phyloP scores from a whole-genome alignment of 2,888 invertebrate genomes.

The Amphipoea lucens region DNA sequence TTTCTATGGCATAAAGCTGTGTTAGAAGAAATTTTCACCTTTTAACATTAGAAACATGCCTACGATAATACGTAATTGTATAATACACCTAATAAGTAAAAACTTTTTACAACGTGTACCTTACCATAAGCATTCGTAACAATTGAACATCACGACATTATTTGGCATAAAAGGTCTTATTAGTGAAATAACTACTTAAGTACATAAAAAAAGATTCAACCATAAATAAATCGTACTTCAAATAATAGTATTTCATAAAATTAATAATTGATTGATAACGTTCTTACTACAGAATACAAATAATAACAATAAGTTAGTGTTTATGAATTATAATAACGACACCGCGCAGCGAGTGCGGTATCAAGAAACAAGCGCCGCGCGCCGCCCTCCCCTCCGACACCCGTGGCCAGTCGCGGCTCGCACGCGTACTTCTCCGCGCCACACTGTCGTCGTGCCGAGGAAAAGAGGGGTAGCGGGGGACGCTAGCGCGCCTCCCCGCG shows the following conservation, averaged over 20 bases:
- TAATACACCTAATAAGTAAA: not conserved
- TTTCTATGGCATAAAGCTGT: not conserved
- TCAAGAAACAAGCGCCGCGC: constrained; percentile 7
- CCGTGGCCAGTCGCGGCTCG: not conserved
- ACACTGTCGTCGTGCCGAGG: not conserved
- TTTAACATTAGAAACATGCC: not conserved
- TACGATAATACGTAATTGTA: no score
- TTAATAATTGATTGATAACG: not conserved
- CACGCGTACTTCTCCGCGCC: constrained; percentile 11
- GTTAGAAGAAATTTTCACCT: not conserved
- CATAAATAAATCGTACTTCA: not conserved
- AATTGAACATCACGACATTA: not conserved
- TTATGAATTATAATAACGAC: constrained; percentile 5
- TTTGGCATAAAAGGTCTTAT: constrained; percentile 3
- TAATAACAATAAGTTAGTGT: not conserved
- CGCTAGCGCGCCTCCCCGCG: constrained; percentile 12
- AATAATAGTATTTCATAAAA: not conserved
- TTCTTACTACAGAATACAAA: not conserved
- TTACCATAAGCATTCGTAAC: not conserved
- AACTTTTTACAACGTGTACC: not conserved
- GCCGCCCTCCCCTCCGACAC: not conserved
- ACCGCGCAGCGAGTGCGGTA: not conserved
- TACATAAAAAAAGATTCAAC: not conserved
- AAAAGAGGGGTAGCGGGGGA: constrained; percentile 9
- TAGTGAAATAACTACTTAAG: no score